These are phyloP conservation scores for Cheilosia vernalis DNA, from an alignment of 2,888 invertebrate species.

Conservation along the genomic window DNA sequence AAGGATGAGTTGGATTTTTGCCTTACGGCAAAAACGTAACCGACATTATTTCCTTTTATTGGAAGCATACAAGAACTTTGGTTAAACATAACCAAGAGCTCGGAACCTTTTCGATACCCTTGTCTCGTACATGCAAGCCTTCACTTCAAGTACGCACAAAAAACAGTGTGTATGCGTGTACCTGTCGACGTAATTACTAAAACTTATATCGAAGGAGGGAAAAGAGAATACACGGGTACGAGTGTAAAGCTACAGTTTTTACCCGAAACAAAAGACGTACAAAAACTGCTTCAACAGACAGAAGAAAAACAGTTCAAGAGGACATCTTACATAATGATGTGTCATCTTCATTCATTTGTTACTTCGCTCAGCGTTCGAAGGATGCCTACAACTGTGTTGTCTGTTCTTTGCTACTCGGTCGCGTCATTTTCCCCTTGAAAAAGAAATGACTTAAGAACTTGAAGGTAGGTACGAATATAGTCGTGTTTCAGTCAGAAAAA, in stretches of 20 bases:
- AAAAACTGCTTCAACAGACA: neutral
- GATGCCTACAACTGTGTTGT: too few species aligned
- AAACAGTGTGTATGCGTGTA: neutral
- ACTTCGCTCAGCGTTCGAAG: slow-evolving; percentile 5
- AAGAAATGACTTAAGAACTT: too few species aligned
- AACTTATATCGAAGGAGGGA: slow-evolving; percentile 52
- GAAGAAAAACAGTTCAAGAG: slow-evolving; percentile 43
- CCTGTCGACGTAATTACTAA: slow-evolving; percentile 56
- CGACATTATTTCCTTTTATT: slow-evolving; percentile 62
- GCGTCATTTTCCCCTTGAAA: too few species aligned
- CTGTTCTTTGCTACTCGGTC: too few species aligned
- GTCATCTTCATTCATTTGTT: slow-evolving; percentile 59
- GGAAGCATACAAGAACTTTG: slow-evolving; percentile 53
- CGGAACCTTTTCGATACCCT: slow-evolving; percentile 43
- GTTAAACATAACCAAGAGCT: slow-evolving; percentile 47
- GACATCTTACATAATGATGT: slow-evolving; percentile 56
- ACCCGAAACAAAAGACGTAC: too few species aligned
- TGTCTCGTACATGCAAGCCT: slow-evolving; percentile 48
- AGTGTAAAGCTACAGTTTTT: neutral
- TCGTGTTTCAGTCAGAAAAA: too few species aligned
- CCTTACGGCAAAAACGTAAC: slow-evolving; percentile 59
- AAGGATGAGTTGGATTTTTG: slow-evolving; percentile 50
- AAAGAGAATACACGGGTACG: slow-evolving; percentile 1
- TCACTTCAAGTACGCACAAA: neutral
- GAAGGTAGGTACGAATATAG: too few species aligned